These are phyloP conservation scores for Mormyrus iriodes DNA, from an alignment of 2,113 vertebrate species.

Conservation along the genomic window DNA sequence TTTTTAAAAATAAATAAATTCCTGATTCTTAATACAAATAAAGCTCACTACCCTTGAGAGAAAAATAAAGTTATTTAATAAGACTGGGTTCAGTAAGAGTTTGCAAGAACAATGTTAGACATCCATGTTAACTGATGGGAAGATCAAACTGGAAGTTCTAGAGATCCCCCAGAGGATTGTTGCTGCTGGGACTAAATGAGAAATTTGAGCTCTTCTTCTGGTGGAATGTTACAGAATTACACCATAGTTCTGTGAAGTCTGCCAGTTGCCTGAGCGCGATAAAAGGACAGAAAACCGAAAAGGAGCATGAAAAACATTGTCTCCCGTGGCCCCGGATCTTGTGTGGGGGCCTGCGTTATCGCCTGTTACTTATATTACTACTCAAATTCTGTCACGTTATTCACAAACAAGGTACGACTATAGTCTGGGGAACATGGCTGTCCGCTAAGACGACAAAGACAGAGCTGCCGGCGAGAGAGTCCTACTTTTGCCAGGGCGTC, in stretches of 20 bases:
- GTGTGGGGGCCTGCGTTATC: not conserved
- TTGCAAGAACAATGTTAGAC: not conserved
- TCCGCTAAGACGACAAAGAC: not conserved
- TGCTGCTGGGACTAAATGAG: not conserved
- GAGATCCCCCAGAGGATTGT: not conserved
- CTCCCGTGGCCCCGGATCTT: not conserved
- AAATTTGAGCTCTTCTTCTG: not conserved
- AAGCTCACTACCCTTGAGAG: not conserved
- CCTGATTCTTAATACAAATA: not conserved
- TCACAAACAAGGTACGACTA: not conserved
- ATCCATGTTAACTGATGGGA: not conserved
- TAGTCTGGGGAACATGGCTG: not conserved
- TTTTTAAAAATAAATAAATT: not conserved
- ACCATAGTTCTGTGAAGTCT: not conserved
- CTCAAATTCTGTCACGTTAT: not conserved
- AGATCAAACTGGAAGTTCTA: not conserved
- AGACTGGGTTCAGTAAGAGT: slow-evolving; percentile 13
- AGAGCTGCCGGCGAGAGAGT: not conserved
- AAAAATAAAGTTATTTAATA: not conserved
- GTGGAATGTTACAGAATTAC: not conserved
- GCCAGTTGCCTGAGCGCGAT: not conserved
- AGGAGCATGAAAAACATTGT: not conserved
- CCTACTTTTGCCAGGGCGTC: slow-evolving; percentile 89
- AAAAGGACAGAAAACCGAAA: not conserved
- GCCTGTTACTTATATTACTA: not conserved